Evolutionary conservation across 2,113 vertebrate genomes (phyloP).

Genomic region (Hippocampus comes): DNA sequence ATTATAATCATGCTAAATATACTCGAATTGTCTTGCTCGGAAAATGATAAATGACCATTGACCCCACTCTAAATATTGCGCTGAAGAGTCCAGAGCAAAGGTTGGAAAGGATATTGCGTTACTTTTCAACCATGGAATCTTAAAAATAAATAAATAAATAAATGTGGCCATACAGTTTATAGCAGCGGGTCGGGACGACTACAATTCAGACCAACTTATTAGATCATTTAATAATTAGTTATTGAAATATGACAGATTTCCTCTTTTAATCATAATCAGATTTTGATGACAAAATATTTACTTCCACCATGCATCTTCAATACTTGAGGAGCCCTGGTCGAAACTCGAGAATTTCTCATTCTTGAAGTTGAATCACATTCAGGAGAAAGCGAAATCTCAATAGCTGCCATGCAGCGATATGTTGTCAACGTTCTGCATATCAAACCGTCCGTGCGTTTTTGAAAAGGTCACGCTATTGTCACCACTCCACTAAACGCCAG

Average conservation of each 20-base stretch:
- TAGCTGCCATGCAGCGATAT: too few relatives aligned
- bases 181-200: too few relatives aligned
- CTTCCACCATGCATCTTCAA: too few relatives aligned
- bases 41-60: slow-evolving; percentile 52
- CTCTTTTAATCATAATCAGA: too few relatives aligned
- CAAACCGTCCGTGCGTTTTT: not conserved
- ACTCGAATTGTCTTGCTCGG: slow-evolving; percentile 11
- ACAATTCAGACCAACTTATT: too few relatives aligned
- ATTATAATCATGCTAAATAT: too few relatives aligned
- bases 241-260: too few relatives aligned
- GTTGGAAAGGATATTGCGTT: slow-evolving; percentile 46
- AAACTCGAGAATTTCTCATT: slow-evolving; percentile 33
- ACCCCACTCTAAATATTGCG: slow-evolving; percentile 45
- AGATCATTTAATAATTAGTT: too few relatives aligned
- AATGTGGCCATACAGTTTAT: too few relatives aligned
- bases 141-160: slow-evolving; percentile 32
- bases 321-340: not conserved
- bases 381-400: slow-evolving; percentile 2
- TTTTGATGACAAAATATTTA: too few relatives aligned
- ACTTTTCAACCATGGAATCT: slow-evolving; percentile 45
- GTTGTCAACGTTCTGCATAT: not conserved
- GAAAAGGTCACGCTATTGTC: not conserved
- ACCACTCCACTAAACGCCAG: not conserved
- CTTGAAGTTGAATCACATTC: slow-evolving; percentile 41
- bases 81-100: slow-evolving; percentile 46